phyloP scores from a whole-genome alignment of 2,113 vertebrate genomes.

The Isurus oxyrinchus region DNA sequence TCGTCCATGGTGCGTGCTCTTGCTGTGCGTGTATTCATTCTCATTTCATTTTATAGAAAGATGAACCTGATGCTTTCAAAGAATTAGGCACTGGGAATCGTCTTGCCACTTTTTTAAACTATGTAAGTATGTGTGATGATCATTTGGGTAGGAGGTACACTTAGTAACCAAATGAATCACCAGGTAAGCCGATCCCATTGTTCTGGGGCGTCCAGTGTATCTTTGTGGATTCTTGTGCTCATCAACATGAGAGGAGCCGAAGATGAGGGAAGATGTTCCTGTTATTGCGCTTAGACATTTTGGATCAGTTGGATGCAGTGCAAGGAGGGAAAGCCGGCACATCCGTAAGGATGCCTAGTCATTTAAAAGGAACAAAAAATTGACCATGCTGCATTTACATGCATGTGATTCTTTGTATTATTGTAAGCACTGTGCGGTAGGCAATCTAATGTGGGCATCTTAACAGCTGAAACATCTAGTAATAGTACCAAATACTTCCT shows the following conservation, averaged over 20 bases:
- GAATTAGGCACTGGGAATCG: slow-evolving; percentile 99
- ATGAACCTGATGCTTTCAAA: slow-evolving; percentile 99
- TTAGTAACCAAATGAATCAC: background rate
- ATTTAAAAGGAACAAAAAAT: background rate
- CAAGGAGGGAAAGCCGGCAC: background rate
- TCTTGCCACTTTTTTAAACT: slow-evolving; percentile 96
- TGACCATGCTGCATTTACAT: background rate
- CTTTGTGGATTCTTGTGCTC: slow-evolving; percentile 10
- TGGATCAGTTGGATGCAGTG: background rate
- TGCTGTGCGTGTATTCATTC: slow-evolving; percentile 60
- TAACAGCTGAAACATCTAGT: background rate
- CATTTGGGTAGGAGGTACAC: background rate
- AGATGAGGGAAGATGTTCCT: background rate
- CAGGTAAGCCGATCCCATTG: slow-evolving; percentile 2
- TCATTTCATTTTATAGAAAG: slow-evolving; percentile 95
- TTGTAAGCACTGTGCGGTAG: background rate
- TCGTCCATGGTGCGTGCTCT: slow-evolving; percentile 40
- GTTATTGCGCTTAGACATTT: background rate
- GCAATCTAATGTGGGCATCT: background rate
- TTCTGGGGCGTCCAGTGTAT: background rate
- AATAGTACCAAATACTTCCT: background rate
- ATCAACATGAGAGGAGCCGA: background rate
- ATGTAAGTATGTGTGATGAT: slow-evolving; percentile 77
- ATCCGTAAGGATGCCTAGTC: background rate
- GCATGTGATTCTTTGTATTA: background rate